phyloP scores from a whole-genome alignment of 2,888 invertebrate genomes.

The Campoletis raptor region DNA sequence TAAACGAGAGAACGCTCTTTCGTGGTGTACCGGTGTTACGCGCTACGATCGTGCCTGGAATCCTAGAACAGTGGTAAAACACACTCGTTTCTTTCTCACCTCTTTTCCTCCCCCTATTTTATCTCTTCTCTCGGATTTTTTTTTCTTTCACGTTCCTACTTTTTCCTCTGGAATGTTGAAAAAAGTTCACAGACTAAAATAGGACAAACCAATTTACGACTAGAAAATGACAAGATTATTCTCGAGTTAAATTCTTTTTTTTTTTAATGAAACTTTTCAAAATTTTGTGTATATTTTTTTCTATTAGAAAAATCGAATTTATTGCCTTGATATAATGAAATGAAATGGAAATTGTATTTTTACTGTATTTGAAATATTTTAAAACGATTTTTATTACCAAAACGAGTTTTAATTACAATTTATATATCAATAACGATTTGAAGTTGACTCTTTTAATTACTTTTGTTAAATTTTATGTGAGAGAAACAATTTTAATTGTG shows the following conservation, averaged over 20 bases:
- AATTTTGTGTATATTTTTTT: not conserved
- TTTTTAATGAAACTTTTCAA: not conserved
- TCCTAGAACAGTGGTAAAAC: slow-evolving; percentile 34
- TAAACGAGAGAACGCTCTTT: slow-evolving; percentile 35
- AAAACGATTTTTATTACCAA: not conserved
- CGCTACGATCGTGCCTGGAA: slow-evolving; percentile 51
- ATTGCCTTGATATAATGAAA: not conserved
- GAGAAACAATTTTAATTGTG: not conserved
- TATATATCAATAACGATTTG: not conserved
- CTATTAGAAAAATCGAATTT: not conserved
- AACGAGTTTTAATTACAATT: not conserved
- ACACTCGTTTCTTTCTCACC: slow-evolving; percentile 30
- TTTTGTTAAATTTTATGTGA: not conserved
- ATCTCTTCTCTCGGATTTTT: not conserved
- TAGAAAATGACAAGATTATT: not conserved
- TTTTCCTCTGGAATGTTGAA: not conserved
- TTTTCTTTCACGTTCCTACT: not conserved
- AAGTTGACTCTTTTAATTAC: not conserved
- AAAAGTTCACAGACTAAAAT: not conserved
- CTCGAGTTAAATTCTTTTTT: not conserved
- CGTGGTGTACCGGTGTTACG: slow-evolving; percentile 57
- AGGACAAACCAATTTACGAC: not conserved
- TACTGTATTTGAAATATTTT: not conserved
- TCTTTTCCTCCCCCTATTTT: not conserved
- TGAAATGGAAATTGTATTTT: not conserved